Evolutionary conservation across 1,140 invertebrate genomes (phyloP).

Genomic region (Penaeus chinensis): DNA sequence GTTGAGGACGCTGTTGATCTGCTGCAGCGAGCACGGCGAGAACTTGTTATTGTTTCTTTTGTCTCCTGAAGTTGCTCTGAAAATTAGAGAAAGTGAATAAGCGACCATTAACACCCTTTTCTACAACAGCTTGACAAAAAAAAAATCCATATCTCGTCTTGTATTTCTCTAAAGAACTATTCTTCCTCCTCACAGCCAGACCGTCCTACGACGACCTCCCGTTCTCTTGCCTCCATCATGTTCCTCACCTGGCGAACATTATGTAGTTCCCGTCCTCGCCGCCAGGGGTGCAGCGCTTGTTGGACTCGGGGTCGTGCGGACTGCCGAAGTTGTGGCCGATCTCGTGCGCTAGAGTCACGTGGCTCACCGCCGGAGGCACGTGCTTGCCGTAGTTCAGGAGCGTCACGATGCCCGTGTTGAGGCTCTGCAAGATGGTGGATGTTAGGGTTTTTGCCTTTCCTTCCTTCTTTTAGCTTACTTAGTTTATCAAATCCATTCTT

Average conservation of each 20-base stretch:
- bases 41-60: constrained; percentile 97
- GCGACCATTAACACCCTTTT: no score
- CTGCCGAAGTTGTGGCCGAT: constrained; percentile 98
- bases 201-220: background rate
- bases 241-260: constrained; percentile 84
- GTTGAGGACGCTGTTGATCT: constrained; percentile 94
- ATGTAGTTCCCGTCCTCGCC: constrained; percentile 95
- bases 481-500: no score
- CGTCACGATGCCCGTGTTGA: constrained; percentile 98
- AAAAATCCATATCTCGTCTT: no score
- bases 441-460: no score
- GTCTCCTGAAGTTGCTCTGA: constrained; percentile 90
- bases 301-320: constrained; percentile 92
- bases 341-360: constrained; percentile 98
- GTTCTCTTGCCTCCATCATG: background rate
- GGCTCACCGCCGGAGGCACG: constrained; percentile 97
- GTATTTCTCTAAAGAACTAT: no score
- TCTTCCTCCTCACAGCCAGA: no score
- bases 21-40: constrained; percentile 89
- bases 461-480: no score
- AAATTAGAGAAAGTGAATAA: background rate
- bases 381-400: constrained; percentile 98
- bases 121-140: no score
- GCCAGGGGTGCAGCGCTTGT: constrained; percentile 78
- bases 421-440: constrained; percentile 73